Evolutionary conservation across 1,140 invertebrate genomes (phyloP).

Genomic region (Chrysopa pallens): DNA sequence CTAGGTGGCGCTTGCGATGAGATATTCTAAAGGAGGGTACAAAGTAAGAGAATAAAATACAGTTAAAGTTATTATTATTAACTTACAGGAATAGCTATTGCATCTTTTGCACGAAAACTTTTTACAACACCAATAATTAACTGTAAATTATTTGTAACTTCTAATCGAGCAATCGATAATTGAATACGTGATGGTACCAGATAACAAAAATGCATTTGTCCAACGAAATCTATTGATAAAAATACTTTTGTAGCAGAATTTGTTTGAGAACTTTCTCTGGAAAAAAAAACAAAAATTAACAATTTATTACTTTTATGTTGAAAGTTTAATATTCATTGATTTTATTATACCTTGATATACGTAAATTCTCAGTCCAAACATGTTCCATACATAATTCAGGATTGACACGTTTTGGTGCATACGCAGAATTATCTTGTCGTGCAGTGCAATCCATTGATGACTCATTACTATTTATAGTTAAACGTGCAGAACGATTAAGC

Average conservation of each 20-base stretch:
- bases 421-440: not conserved
- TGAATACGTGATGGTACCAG: slow-evolving; percentile 45
- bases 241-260: slow-evolving; percentile 59
- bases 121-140: slow-evolving; percentile 57
- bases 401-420: slow-evolving; percentile 45
- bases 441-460: slow-evolving; percentile 4
- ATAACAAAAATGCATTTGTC: slow-evolving; percentile 70
- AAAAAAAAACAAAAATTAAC: slow-evolving; percentile 7
- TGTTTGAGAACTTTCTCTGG: slow-evolving; percentile 22
- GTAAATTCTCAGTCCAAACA: slow-evolving; percentile 63
- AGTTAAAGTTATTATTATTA: too few species aligned
- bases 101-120: slow-evolving; percentile 64
- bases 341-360: slow-evolving; percentile 24
- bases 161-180: slow-evolving; percentile 55
- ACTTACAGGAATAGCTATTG: slow-evolving; percentile 48
- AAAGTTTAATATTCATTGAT: not conserved
- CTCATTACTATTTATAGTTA: slow-evolving; percentile 1
- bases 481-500: slow-evolving; percentile 7
- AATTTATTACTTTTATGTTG: not conserved
- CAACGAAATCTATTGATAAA: slow-evolving; percentile 61
- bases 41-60: too few species aligned
- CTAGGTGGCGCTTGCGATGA: too few species aligned
- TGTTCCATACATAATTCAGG: slow-evolving; percentile 76
- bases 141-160: slow-evolving; percentile 45
- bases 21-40: too few species aligned